Percentiles rank a stretch among this genome's conserved stretches.
phyloP scores from a whole-genome alignment of 2,797 vertebrate genomes.

The Lacerta agilis region DNA sequence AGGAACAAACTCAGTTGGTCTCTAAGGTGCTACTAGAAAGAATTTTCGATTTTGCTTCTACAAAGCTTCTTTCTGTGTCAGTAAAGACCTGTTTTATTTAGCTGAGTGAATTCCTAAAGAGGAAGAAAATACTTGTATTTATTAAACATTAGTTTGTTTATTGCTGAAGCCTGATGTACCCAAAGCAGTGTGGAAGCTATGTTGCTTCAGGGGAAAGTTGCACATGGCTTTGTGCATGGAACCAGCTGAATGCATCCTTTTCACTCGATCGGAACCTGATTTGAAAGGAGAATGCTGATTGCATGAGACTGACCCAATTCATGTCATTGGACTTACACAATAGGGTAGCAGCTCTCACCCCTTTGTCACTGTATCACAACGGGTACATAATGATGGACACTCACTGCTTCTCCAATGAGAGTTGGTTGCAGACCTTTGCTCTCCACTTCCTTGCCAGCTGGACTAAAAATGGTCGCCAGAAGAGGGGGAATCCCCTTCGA shows the following conservation, averaged over 20 bases:
- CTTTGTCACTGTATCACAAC: too few relatives aligned
- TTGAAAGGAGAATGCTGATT: neutral
- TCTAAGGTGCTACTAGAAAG: too few relatives aligned
- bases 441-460: too few relatives aligned
- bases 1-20: too few relatives aligned
- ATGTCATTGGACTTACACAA: neutral
- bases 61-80: neutral
- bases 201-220: neutral
- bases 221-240: neutral
- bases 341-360: neutral
- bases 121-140: neutral
- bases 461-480: too few relatives aligned
- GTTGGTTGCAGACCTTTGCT: too few relatives aligned
- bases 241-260: neutral
- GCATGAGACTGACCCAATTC: neutral
- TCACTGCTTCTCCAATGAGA: too few relatives aligned
- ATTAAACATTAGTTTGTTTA: neutral
- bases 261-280: neutral
- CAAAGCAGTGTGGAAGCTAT: neutral
- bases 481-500: too few relatives aligned
- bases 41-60: too few relatives aligned
- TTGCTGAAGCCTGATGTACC: neutral
- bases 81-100: neutral
- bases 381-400: neutral
- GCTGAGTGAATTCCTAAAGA: neutral